phyloP scores from a whole-genome alignment of 2,797 vertebrate genomes.

The Distichodus sexfasciatus region DNA sequence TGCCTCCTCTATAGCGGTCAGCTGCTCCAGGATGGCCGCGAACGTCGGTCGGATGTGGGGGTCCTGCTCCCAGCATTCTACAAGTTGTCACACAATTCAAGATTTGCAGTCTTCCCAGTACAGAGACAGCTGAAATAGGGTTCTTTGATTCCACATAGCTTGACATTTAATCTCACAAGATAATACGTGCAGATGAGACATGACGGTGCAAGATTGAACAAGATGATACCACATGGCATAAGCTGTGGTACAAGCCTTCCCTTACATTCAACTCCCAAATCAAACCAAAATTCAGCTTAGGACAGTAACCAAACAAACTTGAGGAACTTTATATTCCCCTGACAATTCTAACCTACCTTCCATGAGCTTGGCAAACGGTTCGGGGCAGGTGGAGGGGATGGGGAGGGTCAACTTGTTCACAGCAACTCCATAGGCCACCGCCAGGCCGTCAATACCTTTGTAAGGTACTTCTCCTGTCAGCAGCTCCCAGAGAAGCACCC shows the following conservation, averaged over 20 bases:
- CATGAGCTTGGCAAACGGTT: constrained; percentile 94
- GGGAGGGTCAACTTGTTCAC: constrained; percentile 94
- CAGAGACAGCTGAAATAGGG: too few species aligned
- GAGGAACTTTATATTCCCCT: too few species aligned
- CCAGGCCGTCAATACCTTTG: constrained; percentile 92
- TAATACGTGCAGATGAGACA: too few species aligned
- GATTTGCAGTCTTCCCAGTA: not conserved
- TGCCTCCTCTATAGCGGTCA: constrained; percentile 88
- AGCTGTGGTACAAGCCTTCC: too few species aligned
- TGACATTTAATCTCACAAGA: too few species aligned
- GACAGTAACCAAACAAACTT: too few species aligned
- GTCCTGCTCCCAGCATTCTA: constrained; percentile 97
- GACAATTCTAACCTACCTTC: constrained; percentile 73
- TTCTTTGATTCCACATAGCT: too few species aligned
- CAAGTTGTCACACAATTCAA: constrained; percentile 41
- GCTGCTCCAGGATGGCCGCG: constrained; percentile 91
- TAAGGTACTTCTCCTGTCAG: constrained; percentile 94
- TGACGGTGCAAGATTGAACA: too few species aligned
- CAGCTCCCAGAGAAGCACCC: constrained; percentile 94
- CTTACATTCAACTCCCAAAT: too few species aligned
- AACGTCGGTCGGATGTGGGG: constrained; percentile 93
- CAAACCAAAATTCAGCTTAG: not conserved
- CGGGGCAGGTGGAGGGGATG: constrained; percentile 92
- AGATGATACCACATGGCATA: too few species aligned
- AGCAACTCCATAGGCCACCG: constrained; percentile 91